phyloP scores from a whole-genome alignment of 2,113 vertebrate genomes.

The Dicerorhinus sumatrensis region DNA sequence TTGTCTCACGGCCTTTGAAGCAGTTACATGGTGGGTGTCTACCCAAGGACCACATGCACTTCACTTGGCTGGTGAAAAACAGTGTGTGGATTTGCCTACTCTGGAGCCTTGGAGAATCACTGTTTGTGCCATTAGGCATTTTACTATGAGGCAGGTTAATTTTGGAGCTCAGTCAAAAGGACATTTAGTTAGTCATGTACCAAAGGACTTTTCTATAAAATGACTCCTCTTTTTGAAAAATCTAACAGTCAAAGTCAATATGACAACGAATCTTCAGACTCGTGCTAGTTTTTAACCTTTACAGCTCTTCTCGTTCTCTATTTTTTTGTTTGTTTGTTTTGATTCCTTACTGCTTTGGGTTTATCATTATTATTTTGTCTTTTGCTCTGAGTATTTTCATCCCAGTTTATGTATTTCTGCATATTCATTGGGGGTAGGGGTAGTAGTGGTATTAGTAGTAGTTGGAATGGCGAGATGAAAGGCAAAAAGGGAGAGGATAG shows the following conservation, averaged over 20 bases:
- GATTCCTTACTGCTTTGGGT: background rate
- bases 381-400: background rate
- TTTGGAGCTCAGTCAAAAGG: background rate
- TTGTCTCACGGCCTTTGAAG: background rate
- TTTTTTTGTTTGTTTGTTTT: background rate
- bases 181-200: background rate
- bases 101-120: background rate
- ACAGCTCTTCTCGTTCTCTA: background rate
- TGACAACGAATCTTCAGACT: background rate
- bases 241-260: background rate
- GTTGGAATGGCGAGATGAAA: background rate
- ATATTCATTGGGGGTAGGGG: fast-evolving
- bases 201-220: background rate
- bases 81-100: fast-evolving
- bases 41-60: fast-evolving
- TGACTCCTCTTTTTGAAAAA: background rate
- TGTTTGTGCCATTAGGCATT: background rate
- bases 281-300: background rate
- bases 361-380: background rate
- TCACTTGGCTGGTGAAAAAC: background rate
- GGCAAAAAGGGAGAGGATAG: background rate
- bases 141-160: background rate
- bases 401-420: background rate
- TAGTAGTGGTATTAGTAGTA: fast-evolving
- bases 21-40: fast-evolving